These are phyloP conservation scores for Delichon dasypus DNA, from an alignment of 2,797 vertebrate genomes.

Conservation along the genomic window DNA sequence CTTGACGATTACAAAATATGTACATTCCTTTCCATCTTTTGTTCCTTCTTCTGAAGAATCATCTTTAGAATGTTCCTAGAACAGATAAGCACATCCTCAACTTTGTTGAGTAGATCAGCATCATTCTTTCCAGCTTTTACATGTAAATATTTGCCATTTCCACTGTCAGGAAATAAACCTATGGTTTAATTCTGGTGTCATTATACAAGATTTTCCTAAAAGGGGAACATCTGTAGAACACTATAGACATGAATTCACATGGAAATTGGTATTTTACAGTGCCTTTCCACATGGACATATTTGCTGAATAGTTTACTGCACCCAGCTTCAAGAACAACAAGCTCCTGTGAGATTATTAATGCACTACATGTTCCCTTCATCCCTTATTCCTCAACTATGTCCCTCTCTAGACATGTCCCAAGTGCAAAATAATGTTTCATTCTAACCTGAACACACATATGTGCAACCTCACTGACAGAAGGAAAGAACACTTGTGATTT, in stretches of 20 bases:
- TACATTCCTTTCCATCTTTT: not conserved
- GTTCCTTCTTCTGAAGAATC: not conserved
- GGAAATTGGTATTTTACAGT: not conserved
- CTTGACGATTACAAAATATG: not conserved
- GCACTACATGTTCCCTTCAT: not conserved
- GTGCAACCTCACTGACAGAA: not conserved
- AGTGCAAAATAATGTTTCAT: not conserved
- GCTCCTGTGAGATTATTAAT: not conserved
- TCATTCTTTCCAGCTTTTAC: not conserved
- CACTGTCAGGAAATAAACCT: not conserved
- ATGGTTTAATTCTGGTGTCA: not conserved
- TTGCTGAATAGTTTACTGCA: not conserved
- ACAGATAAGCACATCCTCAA: fast-evolving
- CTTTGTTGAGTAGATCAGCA: not conserved
- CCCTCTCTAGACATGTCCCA: not conserved
- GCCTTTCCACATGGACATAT: not conserved
- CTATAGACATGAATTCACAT: not conserved
- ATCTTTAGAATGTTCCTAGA: not conserved
- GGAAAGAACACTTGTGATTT: conserved; percentile 1
- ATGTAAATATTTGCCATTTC: not conserved
- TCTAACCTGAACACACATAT: not conserved
- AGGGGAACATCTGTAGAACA: not conserved
- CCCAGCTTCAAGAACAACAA: not conserved
- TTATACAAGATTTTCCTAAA: not conserved
- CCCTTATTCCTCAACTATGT: not conserved